Conservation (phyloP, 2,797 vertebrate species). For the Molossus alvarezi region DNA sequence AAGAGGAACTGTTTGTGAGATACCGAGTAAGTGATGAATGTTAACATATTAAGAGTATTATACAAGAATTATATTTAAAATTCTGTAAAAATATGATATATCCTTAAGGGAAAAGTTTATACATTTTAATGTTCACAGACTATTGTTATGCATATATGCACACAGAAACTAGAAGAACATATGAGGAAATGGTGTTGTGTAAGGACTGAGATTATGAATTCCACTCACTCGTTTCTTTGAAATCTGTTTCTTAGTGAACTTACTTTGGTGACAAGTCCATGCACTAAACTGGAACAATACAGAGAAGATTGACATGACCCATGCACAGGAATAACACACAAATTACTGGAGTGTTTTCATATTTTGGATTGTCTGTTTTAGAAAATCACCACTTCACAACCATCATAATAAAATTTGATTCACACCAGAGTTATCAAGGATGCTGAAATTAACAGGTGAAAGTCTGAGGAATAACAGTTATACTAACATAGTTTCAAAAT, state of each 20-base stretch:
- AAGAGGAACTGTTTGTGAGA: neutral
- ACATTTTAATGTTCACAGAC: neutral
- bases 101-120: neutral
- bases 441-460: too few relatives aligned
- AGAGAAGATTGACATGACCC: neutral
- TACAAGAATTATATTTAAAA: neutral
- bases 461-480: neutral
- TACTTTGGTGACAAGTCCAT: neutral
- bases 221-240: neutral
- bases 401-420: neutral
- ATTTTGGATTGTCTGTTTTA: neutral
- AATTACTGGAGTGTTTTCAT: neutral
- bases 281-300: neutral
- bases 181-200: neutral
- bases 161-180: neutral
- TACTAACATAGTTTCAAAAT: neutral
- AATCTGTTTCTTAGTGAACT: neutral
- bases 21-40: neutral
- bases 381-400: neutral
- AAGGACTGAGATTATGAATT: neutral
- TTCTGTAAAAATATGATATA: neutral
- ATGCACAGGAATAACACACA: neutral
- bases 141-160: neutral
- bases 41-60: neutral
- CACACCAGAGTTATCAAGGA: neutral